Percentiles rank a stretch among this genome's conserved stretches.
Conservation (phyloP, 2,888 invertebrate species). For the Isoperla grammatica region DNA sequence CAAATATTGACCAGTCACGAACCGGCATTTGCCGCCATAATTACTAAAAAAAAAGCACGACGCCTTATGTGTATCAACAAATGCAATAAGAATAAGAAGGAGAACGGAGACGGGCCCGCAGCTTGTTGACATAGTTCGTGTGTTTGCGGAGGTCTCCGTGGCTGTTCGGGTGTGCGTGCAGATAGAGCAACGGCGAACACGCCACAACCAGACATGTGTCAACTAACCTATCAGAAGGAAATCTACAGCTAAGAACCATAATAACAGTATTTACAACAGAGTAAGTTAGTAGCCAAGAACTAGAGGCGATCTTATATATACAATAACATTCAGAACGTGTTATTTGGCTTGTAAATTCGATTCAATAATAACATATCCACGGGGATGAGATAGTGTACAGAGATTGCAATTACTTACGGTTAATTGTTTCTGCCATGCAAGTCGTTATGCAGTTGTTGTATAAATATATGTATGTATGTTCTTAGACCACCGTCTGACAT, state of each 20-base stretch:
- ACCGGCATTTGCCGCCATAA: too few relatives aligned
- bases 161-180: not conserved
- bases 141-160: slow-evolving; percentile 2
- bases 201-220: slow-evolving; percentile 8
- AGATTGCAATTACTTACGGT: not conserved
- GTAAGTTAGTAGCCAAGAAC: slow-evolving; percentile 1
- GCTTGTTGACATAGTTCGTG: slow-evolving; percentile 4
- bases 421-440: not conserved
- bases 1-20: too few relatives aligned
- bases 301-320: slow-evolving; percentile 1
- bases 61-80: not conserved
- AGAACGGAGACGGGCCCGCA: not conserved
- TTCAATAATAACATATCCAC: slow-evolving; percentile 16
- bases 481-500: too few relatives aligned
- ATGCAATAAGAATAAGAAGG: not conserved
- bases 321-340: slow-evolving; percentile 18
- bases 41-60: too few relatives aligned
- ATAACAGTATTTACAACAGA: slow-evolving; percentile 15
- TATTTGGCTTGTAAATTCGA: slow-evolving; percentile 18
- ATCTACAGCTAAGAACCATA: slow-evolving; percentile 16
- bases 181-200: not conserved
- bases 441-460: too few relatives aligned
- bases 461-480: too few relatives aligned
- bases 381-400: not conserved
- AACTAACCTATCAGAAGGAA: slow-evolving; percentile 13